Conservation (phyloP, 2,797 vertebrate genomes). For the Phrynocephalus guinanensis region DNA sequence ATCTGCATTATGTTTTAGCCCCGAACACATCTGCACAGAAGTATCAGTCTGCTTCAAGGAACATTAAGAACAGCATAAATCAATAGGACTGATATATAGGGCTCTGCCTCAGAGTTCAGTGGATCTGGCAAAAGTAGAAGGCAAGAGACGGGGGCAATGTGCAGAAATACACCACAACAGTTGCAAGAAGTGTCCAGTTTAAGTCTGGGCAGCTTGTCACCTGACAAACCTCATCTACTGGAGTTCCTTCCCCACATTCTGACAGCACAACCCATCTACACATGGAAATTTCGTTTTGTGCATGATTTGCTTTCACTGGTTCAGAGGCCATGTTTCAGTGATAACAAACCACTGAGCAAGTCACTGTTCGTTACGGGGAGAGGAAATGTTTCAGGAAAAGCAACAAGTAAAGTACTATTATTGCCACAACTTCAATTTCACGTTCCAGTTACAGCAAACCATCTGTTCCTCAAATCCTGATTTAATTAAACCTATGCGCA, state of each 20-base stretch:
- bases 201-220: background rate
- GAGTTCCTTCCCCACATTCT: background rate
- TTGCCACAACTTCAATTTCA: conserved; percentile 42
- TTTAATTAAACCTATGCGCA: conserved; percentile 53
- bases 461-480: conserved; percentile 45
- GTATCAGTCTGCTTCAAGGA: background rate
- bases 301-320: conserved; percentile 40
- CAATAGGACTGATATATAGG: background rate
- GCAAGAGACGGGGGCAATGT: background rate
- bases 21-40: background rate
- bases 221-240: too few relatives aligned
- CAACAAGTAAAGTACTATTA: conserved; percentile 44
- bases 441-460: conserved; percentile 41
- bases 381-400: conserved; percentile 29
- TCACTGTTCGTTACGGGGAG: conserved; percentile 39
- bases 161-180: background rate
- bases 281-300: background rate
- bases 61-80: background rate
- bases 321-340: background rate
- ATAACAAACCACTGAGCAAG: conserved; percentile 34
- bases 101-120: background rate
- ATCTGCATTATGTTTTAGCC: background rate
- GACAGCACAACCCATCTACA: background rate
- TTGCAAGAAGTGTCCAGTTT: background rate
- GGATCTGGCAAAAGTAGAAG: background rate